A percentile compares a stretch with the other conserved stretches of the same genome.
These are phyloP conservation scores for Drosophila demipolita DNA, from an alignment of 2,888 invertebrate genomes.

Conservation along the genomic window DNA sequence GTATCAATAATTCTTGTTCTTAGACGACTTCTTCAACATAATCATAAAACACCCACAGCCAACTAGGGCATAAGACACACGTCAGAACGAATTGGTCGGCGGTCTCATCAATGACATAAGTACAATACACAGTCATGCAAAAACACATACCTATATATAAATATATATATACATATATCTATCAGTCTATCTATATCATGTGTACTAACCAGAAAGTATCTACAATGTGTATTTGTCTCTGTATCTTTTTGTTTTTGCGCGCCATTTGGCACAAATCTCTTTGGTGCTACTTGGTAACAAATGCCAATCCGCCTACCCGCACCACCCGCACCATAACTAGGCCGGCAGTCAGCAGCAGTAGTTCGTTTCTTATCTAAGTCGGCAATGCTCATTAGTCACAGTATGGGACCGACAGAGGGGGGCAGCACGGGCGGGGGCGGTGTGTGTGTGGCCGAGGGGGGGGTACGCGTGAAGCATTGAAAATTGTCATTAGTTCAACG, in stretches of 20 bases:
- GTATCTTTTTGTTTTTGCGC: conserved; percentile 16
- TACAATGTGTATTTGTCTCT: conserved; percentile 28
- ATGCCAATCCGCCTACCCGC: conserved; percentile 12
- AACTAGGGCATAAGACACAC: conserved; percentile 25
- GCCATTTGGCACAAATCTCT: conserved; percentile 58
- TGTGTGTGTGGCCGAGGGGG: conserved; percentile 28
- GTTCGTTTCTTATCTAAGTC: conserved; percentile 71
- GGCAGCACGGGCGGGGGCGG: neutral
- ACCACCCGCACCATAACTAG: conserved; percentile 3
- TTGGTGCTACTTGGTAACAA: conserved; percentile 55
- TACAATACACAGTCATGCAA: conserved; percentile 31
- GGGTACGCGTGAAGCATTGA: conserved; percentile 71
- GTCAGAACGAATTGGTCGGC: conserved; percentile 49
- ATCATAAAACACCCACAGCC: too few relatives aligned
- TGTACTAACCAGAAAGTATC: conserved; percentile 9
- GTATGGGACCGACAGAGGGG: conserved; percentile 24
- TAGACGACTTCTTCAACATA: neutral
- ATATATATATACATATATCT: neutral
- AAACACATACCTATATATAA: neutral
- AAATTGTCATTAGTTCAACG: conserved; percentile 78
- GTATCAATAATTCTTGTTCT: neutral
- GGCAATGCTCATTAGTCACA: conserved; percentile 76
- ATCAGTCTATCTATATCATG: conserved; percentile 17
- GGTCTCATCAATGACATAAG: conserved; percentile 67
- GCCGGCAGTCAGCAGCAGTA: conserved; percentile 9